Evolutionary conservation across 2,113 vertebrate genomes (phyloP).

Genomic region (Apus apus): DNA sequence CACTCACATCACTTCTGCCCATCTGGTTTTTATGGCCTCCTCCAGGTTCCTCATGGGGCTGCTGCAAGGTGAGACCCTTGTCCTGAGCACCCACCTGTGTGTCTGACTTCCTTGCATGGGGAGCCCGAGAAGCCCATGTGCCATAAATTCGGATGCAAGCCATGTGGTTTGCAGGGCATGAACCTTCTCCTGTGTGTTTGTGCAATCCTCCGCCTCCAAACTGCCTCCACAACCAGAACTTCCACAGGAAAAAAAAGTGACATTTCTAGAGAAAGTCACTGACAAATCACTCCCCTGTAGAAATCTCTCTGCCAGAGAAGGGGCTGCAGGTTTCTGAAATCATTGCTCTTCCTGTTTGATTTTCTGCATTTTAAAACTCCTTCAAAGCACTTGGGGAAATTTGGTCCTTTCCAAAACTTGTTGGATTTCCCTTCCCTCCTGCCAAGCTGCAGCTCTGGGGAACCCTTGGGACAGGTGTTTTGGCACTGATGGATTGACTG

Average conservation of each 20-base stretch:
- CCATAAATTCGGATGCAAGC: neutral
- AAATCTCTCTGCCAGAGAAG: neutral
- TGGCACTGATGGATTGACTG: neutral
- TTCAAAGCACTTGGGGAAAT: neutral
- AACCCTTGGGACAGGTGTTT: neutral
- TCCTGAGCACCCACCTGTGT: accelerated
- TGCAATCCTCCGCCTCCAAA: neutral
- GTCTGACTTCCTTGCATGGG: neutral
- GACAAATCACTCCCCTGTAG: neutral
- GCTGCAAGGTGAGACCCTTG: conserved; percentile 86
- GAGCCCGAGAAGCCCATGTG: accelerated
- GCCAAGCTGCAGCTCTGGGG: neutral
- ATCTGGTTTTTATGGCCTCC: conserved; percentile 85
- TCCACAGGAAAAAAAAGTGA: neutral
- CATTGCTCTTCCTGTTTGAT: neutral
- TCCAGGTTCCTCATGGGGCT: conserved; percentile 91
- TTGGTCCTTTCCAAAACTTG: neutral
- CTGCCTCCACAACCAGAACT: neutral
- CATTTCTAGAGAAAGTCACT: neutral
- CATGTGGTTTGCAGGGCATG: neutral
- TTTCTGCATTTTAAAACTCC: neutral
- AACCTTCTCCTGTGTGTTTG: neutral
- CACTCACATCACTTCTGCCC: conserved; percentile 83
- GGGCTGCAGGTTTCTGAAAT: neutral
- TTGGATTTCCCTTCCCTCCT: neutral